These are phyloP conservation scores for Bergia puertoricense DNA, from an alignment of 92 coral and sea anemone species.

Conservation along the genomic window DNA sequence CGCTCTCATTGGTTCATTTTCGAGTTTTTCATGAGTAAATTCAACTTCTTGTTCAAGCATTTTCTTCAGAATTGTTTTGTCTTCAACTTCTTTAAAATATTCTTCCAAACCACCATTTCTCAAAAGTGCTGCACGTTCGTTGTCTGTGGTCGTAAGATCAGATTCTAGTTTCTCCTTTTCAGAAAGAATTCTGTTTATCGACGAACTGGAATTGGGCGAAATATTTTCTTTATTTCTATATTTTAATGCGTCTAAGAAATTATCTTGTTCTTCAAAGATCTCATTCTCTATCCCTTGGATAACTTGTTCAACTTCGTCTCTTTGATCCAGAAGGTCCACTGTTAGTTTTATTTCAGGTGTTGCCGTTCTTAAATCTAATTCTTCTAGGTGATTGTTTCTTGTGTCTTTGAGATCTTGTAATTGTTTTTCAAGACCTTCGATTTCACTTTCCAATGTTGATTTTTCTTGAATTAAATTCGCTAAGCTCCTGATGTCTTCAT, in stretches of 20 bases:
- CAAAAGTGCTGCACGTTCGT: constrained; percentile 35
- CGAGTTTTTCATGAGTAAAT: constrained; percentile 51
- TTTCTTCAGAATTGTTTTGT: constrained; percentile 43
- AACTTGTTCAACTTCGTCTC: constrained; percentile 35
- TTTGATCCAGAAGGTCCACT: constrained; percentile 30
- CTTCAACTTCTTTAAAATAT: constrained; percentile 39
- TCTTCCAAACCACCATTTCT: constrained; percentile 41
- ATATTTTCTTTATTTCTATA: constrained; percentile 58
- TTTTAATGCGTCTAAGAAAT: constrained; percentile 56
- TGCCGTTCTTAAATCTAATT: background rate
- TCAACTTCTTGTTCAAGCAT: constrained; percentile 55
- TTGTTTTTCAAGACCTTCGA: constrained; percentile 43
- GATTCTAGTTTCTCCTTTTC: constrained; percentile 28
- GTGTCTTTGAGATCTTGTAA: background rate
- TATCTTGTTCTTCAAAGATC: constrained; percentile 55
- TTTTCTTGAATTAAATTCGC: constrained; percentile 19
- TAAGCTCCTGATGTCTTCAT: background rate
- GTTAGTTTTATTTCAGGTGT: constrained; percentile 38
- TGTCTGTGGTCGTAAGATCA: constrained; percentile 42
- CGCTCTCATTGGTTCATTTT: constrained; percentile 60
- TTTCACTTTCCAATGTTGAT: background rate
- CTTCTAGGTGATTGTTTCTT: background rate
- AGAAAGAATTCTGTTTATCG: constrained; percentile 27
- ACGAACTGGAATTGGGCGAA: constrained; percentile 33
- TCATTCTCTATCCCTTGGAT: constrained; percentile 36